A percentile compares a stretch with the other conserved stretches of the same genome.
phyloP scores from a whole-genome alignment of 2,888 invertebrate genomes.

The Mimachlamys varia region DNA sequence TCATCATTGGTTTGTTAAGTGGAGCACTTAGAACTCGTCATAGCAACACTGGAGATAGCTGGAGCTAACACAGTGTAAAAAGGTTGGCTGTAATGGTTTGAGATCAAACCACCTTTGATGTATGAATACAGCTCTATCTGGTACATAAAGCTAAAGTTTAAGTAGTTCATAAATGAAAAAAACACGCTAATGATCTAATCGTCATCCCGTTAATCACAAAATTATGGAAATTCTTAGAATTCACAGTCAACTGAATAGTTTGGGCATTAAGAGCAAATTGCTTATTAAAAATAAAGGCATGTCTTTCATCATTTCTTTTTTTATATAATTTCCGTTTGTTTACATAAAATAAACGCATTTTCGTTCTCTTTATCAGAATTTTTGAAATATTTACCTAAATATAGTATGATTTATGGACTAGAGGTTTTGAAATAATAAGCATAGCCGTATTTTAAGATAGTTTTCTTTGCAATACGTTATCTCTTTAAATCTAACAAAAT shows the following conservation, averaged over 20 bases:
- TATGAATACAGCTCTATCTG: neutral
- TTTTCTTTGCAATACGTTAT: too few species aligned
- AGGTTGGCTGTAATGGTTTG: neutral
- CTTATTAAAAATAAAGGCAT: neutral
- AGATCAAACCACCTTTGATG: constrained; percentile 21
- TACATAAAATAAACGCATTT: too few species aligned
- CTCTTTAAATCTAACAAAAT: too few species aligned
- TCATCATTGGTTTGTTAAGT: neutral
- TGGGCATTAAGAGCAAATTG: neutral
- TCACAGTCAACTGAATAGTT: neutral
- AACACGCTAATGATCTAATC: constrained; percentile 1
- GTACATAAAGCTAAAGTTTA: neutral
- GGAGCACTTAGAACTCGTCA: neutral
- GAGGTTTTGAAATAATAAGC: too few species aligned
- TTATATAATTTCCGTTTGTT: too few species aligned
- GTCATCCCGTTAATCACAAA: neutral
- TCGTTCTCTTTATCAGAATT: too few species aligned
- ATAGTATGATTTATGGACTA: too few species aligned
- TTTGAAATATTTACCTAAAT: too few species aligned
- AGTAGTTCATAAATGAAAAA: constrained; percentile 11
- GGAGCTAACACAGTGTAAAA: neutral
- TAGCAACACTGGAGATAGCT: neutral
- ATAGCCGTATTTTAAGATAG: too few species aligned
- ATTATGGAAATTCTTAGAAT: constrained; percentile 14
- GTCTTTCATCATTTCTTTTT: neutral